phyloP scores from a whole-genome alignment of 92 coral and sea anemone genomes.

The Epizoanthus illoricatus region DNA sequence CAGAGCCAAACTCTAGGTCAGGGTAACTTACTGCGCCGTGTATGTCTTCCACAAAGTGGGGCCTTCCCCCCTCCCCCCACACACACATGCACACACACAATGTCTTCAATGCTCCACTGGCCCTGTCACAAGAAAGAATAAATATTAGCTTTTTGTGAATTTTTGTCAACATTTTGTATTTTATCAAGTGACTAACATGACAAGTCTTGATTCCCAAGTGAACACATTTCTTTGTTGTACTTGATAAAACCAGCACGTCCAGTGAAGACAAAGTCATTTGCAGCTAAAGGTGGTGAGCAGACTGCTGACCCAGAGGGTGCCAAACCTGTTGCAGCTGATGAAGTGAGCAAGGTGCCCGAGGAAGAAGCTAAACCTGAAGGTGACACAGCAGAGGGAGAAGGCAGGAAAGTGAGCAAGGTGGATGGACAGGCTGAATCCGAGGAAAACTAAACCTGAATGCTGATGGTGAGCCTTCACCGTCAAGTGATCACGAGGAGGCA shows the following conservation, averaged over 20 bases:
- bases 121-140: too few species aligned
- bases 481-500: slow-evolving; percentile 50
- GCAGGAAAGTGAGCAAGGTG: not conserved
- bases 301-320: not conserved
- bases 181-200: not conserved
- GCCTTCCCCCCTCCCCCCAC: too few species aligned
- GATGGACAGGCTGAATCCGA: not conserved
- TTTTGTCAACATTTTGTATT: not conserved
- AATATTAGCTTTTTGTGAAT: too few species aligned
- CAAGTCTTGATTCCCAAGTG: too few species aligned
- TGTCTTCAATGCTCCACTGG: too few species aligned
- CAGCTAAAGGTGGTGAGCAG: not conserved
- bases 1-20: too few species aligned
- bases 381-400: not conserved
- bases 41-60: too few species aligned
- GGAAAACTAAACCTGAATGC: slow-evolving; percentile 4
- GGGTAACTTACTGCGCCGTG: too few species aligned
- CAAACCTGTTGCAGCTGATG: slow-evolving; percentile 11
- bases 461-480: slow-evolving; percentile 31
- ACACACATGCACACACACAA: too few species aligned
- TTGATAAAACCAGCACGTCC: not conserved
- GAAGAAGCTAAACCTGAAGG: slow-evolving; percentile 29
- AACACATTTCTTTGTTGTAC: not conserved
- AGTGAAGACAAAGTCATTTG: not conserved
- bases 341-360: slow-evolving; percentile 12